phyloP scores from a whole-genome alignment of 2,113 vertebrate species.

The Tachysurus fulvidraco region DNA sequence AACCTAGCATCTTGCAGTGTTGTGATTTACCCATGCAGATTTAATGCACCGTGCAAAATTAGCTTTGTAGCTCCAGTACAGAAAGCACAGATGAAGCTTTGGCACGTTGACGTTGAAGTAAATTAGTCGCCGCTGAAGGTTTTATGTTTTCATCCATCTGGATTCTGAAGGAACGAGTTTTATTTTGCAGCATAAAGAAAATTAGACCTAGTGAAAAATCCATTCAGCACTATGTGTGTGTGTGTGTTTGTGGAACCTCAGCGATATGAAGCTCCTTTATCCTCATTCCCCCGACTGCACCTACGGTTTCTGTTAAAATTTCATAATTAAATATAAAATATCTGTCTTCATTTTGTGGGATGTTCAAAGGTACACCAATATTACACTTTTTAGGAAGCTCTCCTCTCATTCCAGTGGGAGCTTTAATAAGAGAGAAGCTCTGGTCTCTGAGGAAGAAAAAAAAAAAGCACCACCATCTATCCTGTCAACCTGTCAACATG shows the following conservation, averaged over 20 bases:
- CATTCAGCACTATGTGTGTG: background rate
- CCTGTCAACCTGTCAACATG: background rate
- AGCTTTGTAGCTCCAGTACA: background rate
- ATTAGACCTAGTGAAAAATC: background rate
- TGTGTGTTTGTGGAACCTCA: background rate
- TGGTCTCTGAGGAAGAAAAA: background rate
- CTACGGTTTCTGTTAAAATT: background rate
- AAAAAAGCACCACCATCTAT: background rate
- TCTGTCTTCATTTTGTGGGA: background rate
- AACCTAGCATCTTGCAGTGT: background rate
- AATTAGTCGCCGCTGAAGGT: background rate
- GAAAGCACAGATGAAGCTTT: background rate
- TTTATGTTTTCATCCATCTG: background rate
- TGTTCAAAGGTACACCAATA: background rate
- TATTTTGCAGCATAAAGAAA: background rate
- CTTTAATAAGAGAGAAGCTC: background rate
- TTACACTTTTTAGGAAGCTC: background rate
- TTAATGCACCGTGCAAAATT: background rate
- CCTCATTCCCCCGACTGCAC: background rate
- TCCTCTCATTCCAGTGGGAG: background rate
- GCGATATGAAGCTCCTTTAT: constrained; percentile 1
- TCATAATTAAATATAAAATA: background rate
- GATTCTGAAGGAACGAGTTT: background rate
- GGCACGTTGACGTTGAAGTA: background rate
- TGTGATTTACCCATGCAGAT: background rate